Evolutionary conservation across 1,140 invertebrate genomes (phyloP).

Genomic region (Aphelenchoides fujianensis): DNA sequence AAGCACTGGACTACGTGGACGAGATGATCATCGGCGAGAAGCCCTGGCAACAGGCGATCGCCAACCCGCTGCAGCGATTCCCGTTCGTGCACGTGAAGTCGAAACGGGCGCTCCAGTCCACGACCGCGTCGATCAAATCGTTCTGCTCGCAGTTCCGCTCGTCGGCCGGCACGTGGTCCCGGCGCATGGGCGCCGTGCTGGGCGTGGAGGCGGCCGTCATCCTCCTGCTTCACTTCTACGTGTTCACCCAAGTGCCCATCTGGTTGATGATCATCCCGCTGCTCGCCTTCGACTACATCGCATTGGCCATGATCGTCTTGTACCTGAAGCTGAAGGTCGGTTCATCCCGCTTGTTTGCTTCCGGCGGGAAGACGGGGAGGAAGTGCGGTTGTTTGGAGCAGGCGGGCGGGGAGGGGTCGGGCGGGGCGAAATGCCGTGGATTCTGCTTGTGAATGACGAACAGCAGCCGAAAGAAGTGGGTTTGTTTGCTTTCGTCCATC

Average conservation of each 20-base stretch:
- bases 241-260: constrained; percentile 35
- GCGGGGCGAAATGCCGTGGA: too few relatives aligned
- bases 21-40: constrained; percentile 61
- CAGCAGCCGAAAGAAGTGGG: too few relatives aligned
- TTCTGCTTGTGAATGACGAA: too few relatives aligned
- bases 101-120: constrained; percentile 14
- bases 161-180: background rate
- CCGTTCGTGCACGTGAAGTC: constrained; percentile 52
- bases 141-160: background rate
- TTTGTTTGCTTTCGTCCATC: too few relatives aligned
- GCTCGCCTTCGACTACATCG: constrained; percentile 44
- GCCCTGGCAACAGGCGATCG: constrained; percentile 43
- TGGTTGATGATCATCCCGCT: constrained; percentile 42
- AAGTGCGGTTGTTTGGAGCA: background rate
- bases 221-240: constrained; percentile 20
- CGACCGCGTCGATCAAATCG: background rate
- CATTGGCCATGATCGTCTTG: constrained; percentile 27
- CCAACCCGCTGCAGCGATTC: constrained; percentile 50
- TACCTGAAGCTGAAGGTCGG: constrained; percentile 47
- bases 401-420: too few relatives aligned
- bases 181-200: background rate
- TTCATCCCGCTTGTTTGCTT: too few relatives aligned
- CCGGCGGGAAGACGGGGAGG: too few relatives aligned
- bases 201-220: background rate
- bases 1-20: constrained; percentile 60